Percentiles rank a stretch among this genome's conserved stretches.
Conservation (phyloP, 2,797 vertebrate genomes). For the Aeoliscus strigatus region DNA sequence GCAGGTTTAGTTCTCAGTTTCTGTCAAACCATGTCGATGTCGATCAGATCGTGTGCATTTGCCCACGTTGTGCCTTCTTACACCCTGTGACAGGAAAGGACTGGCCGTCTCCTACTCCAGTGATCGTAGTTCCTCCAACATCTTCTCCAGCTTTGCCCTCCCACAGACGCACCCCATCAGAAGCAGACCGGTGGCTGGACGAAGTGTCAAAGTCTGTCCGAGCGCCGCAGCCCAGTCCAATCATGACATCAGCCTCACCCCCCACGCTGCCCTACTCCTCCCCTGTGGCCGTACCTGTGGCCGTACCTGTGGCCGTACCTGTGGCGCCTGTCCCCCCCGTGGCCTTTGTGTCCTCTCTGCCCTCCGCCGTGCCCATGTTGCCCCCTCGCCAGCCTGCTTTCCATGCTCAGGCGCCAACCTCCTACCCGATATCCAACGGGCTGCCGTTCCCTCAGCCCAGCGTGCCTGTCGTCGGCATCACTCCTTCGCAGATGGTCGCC, state of each 20-base stretch:
- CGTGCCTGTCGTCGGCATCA: slow-evolving; percentile 92
- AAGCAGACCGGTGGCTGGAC: slow-evolving; percentile 96
- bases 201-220: slow-evolving; percentile 92
- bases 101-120: slow-evolving; percentile 68
- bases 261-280: slow-evolving; percentile 42
- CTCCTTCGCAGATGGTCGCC: slow-evolving; percentile 97
- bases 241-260: slow-evolving; percentile 31
- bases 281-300: slow-evolving; percentile 61
- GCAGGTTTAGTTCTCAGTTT: background rate
- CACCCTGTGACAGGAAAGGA: slow-evolving; percentile 69
- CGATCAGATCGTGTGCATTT: background rate
- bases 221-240: slow-evolving; percentile 68
- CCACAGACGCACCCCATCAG: slow-evolving; percentile 91
- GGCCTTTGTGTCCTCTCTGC: slow-evolving; percentile 78
- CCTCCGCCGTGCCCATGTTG: slow-evolving; percentile 78
- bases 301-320: too few species aligned
- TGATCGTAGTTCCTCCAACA: slow-evolving; percentile 51
- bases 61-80: background rate
- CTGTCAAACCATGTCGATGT: too few species aligned
- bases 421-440: slow-evolving; percentile 86
- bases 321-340: slow-evolving; percentile 63
- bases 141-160: slow-evolving; percentile 66
- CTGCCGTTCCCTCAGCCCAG: slow-evolving; percentile 83
- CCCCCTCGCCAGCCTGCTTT: slow-evolving; percentile 83
- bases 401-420: slow-evolving; percentile 71